Base-by-base conservation (phyloP, 2,888 invertebrate genomes). In the Lithosia quadra region DNA sequence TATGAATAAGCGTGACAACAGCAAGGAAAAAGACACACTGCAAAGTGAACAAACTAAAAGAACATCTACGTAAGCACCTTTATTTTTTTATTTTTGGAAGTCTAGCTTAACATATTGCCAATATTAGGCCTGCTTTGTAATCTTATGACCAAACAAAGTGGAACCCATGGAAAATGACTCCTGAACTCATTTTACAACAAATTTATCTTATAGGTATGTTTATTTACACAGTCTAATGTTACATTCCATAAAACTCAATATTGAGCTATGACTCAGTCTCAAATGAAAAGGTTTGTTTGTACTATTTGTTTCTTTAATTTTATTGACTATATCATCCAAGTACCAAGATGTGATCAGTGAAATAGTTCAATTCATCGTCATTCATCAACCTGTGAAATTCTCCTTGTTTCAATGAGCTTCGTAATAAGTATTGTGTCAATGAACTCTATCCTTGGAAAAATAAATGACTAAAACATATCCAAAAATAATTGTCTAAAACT, bases 1-100 rank as follows among this genome's bases (percentile, higher is more conserved):
- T 92, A 95, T 95, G 95, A 95, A 95, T 90, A 95, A 94, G 88
- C 92, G 94, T 81, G 95, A 95, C 79, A 94, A 87, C 89, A 94
- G 87, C 89, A 93, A 95, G 88, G 94, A 95, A 74, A 95, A 95
- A 87, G 95, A 95, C n/a, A 64, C 56, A 90, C 94, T 95, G 88
- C 94, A 95, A 86, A 94, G 92, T 84, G 95, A 95, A 13, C 36
- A 56, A 86, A 95, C 95, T 73, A 95, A 95, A 89, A 91, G 94
- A 89, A 91, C 92, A 85, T 95, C 95, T 82, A 92, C 91, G 95
- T 95, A 91, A 94, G 95, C 60, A 78, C 28, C 58, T 67, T 72
- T 58, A 64, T 67, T 75, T 68, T 69, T 62, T 62, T 49, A 62
- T 24, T 60, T 65, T 43, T 59, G 55, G 33, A 33, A 56, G 15